Base-by-base conservation (phyloP, 2,113 vertebrate genomes). In the Neolamprologus modestus region DNA sequence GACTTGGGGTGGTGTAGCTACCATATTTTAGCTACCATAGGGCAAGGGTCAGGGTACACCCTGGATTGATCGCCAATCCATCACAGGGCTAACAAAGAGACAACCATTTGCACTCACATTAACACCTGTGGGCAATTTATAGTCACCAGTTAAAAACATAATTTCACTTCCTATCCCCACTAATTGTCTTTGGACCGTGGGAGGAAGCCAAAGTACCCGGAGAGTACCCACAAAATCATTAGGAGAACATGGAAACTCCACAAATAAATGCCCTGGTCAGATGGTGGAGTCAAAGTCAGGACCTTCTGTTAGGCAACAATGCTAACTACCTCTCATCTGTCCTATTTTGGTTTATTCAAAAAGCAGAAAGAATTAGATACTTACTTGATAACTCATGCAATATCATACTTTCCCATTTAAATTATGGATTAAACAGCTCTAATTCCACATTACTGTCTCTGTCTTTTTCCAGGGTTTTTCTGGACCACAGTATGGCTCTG, bases 401-500 rank as follows among this genome's bases (percentile, higher is more conserved):
- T 50, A 28, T 78, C 24, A 50, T 76, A 47, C 9, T 47, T 28
- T 26, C 9, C 24, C 40, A 28, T 76, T 45, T 61, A 12, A 80
- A 53, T 53, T 24, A 7, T 42, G 24, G 3, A 17, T 14, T 7
- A 11, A 47, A 53, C 24, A 6, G 24, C 40, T 19, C 31, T 80
- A 47, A 88, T 76, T 76, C 40, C 9, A 31, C 3, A 33, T 26
- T 5, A 17, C 19, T 3, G 3, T 17, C 6, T 80, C 9, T 52
- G 8, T 13, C 3, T 76, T 40, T 73, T 45, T 52, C 1, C 91
- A 96, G 96, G 94, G 94, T 31, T 97, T 96, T 81, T 94, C 96
- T 3, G 94, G 91, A 61, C 96, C 96, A 87, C 96, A 96, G 87
- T 97, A 96, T n/a, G 87, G 89, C n/a, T 93, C 96, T 1, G 94